A percentile compares a stretch with the other conserved stretches of the same genome.
These are phyloP conservation scores for Gymnarchus niloticus DNA, from an alignment of 2,113 vertebrate genomes.

Conservation along the genomic window DNA sequence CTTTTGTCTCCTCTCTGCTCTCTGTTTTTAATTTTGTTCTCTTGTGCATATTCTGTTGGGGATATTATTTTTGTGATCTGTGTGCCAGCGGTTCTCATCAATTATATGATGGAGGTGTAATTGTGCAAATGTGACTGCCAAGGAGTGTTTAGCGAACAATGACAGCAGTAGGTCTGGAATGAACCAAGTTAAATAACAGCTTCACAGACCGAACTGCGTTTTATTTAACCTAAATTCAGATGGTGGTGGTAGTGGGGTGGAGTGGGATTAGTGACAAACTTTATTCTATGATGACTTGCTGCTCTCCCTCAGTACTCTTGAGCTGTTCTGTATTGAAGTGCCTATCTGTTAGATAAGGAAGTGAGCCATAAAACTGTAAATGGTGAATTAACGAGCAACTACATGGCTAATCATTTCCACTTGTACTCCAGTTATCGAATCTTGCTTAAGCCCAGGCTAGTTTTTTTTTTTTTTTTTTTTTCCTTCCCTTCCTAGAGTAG, in stretches of 20 bases:
- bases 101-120: background rate
- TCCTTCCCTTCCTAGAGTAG: background rate
- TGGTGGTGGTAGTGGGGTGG: background rate
- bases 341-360: background rate
- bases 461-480: background rate
- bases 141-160: background rate
- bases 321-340: background rate
- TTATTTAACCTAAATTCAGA: background rate
- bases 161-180: background rate
- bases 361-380: background rate
- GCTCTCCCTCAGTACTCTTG: background rate
- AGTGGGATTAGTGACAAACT: no score
- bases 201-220: background rate
- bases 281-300: no score
- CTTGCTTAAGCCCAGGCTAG: background rate
- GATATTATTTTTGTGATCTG: background rate
- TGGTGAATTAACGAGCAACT: background rate
- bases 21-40: no score
- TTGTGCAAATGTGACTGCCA: background rate
- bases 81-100: background rate
- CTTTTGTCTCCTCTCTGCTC: background rate
- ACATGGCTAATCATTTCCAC: background rate
- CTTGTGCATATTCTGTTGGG: no score
- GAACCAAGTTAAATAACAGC: background rate
- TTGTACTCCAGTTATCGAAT: no score